A percentile compares a stretch with the other conserved stretches of the same genome.
These are phyloP conservation scores for Meteorus sp. DNA, from an alignment of 1,140 invertebrate species.

Conservation along the genomic window DNA sequence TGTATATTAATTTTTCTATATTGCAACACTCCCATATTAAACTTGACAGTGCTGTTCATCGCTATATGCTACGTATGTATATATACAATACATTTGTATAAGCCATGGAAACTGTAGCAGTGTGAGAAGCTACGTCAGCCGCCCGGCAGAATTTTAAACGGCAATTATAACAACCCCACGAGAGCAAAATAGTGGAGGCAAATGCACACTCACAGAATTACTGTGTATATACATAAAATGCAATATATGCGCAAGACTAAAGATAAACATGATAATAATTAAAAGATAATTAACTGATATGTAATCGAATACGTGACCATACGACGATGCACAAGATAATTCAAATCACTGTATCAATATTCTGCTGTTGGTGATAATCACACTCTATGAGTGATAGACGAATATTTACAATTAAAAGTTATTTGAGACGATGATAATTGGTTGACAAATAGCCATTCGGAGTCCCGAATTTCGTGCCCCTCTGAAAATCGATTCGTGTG, in stretches of 20 bases:
- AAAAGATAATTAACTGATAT: conserved; percentile 39
- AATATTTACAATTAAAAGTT: too few relatives aligned
- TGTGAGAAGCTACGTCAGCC: conserved; percentile 26
- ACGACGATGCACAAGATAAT: conserved; percentile 30
- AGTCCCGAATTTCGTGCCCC: too few relatives aligned
- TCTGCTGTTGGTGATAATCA: too few relatives aligned
- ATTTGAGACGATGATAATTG: too few relatives aligned
- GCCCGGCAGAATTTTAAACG: conserved; percentile 33
- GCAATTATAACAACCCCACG: conserved; percentile 29
- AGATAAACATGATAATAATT: conserved; percentile 52
- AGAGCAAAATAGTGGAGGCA: not conserved
- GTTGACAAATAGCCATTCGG: too few relatives aligned
- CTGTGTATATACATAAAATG: too few relatives aligned
- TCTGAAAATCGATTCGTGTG: too few relatives aligned
- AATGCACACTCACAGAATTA: too few relatives aligned
- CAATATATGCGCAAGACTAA: conserved; percentile 15
- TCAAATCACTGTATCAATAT: conserved; percentile 35
- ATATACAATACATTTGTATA: not conserved
- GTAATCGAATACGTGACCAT: conserved; percentile 36
- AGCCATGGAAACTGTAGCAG: too few relatives aligned
- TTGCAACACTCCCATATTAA: conserved; percentile 24
- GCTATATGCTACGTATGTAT: conserved; percentile 11
- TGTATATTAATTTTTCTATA: conserved; percentile 35
- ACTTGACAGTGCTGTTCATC: conserved; percentile 4
- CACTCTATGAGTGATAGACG: too few relatives aligned